Evolutionary conservation across 2,797 vertebrate genomes (phyloP).

Genomic region (Scolopax rusticola): DNA sequence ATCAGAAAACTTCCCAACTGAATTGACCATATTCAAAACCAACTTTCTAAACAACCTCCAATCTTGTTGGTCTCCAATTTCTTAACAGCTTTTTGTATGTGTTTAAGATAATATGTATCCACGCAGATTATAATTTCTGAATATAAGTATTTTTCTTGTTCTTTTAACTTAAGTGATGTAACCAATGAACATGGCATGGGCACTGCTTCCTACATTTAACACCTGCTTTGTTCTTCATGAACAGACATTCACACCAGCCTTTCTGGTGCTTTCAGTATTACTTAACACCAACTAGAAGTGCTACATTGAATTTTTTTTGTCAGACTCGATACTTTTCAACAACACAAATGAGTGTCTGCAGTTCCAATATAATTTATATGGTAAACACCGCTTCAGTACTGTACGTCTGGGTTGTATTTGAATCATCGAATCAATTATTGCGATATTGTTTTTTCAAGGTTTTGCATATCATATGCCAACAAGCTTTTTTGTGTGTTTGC

Average conservation of each 20-base stretch:
- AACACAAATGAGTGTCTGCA: neutral
- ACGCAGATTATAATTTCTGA: neutral
- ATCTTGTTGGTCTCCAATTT: neutral
- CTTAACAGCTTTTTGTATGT: neutral
- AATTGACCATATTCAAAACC: neutral
- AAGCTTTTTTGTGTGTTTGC: neutral
- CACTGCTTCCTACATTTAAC: neutral
- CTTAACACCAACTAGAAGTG: neutral
- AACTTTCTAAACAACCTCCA: neutral
- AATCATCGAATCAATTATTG: neutral
- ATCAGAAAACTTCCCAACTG: neutral
- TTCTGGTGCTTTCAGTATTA: neutral
- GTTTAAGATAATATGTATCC: neutral
- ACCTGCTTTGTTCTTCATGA: neutral
- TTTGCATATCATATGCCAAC: neutral
- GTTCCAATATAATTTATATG: neutral
- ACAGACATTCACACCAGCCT: neutral
- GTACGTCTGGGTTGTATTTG: neutral
- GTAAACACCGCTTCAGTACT: neutral
- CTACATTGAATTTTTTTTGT: neutral
- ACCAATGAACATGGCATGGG: neutral
- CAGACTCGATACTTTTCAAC: neutral
- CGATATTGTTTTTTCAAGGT: neutral
- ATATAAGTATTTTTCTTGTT: neutral
- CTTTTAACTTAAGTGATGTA: neutral